Evolutionary conservation across 2,888 invertebrate species (phyloP).

Genomic region (Sinelater perroti): DNA sequence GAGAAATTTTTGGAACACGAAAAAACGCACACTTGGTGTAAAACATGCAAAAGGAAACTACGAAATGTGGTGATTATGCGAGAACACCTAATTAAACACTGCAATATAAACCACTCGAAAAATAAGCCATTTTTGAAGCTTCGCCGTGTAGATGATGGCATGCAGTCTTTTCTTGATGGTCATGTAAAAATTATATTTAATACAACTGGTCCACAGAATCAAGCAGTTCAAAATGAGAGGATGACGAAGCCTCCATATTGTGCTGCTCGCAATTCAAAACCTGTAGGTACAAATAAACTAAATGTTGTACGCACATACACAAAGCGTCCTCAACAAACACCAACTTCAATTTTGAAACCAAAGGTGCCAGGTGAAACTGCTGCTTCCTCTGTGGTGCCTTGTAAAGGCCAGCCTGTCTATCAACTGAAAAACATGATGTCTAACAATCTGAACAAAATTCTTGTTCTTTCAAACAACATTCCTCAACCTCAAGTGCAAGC

Average conservation of each 20-base stretch:
- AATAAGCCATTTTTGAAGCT: slow-evolving; percentile 18
- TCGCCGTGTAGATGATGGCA: slow-evolving; percentile 15
- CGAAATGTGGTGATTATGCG: slow-evolving; percentile 7
- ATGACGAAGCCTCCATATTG: background rate
- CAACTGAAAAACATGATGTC: slow-evolving; percentile 23
- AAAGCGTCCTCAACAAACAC: background rate
- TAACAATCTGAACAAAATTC: slow-evolving; percentile 23
- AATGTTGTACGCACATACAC: background rate
- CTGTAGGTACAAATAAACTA: no score
- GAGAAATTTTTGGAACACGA: slow-evolving; percentile 10
- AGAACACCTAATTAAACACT: slow-evolving; percentile 22
- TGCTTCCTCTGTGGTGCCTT: background rate
- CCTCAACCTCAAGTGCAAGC: background rate
- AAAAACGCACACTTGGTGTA: slow-evolving; percentile 20
- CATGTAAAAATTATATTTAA: no score
- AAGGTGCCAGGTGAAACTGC: background rate
- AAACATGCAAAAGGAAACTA: slow-evolving; percentile 16
- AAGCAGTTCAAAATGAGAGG: background rate
- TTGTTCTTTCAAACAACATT: slow-evolving; percentile 19
- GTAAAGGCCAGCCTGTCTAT: background rate
- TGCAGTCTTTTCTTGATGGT: background rate
- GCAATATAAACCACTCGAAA: slow-evolving; percentile 7
- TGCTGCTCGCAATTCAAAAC: background rate
- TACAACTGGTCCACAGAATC: background rate
- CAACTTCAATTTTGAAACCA: background rate